phyloP scores from a whole-genome alignment of 2,888 invertebrate genomes.

The Epicampocera succincta region DNA sequence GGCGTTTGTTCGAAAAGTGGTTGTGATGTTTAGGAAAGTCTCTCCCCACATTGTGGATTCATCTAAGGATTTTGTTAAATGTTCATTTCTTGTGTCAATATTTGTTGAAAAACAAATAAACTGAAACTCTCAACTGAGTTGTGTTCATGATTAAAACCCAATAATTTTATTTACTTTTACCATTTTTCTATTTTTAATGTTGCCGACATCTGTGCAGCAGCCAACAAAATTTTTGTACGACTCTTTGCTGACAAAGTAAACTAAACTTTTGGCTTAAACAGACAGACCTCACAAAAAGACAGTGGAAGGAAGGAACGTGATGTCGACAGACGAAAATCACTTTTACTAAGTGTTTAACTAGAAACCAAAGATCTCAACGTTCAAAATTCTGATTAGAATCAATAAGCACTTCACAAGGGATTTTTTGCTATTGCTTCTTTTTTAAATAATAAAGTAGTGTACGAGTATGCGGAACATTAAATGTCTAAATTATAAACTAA shows the following conservation, averaged over 20 bases:
- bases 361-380: no score
- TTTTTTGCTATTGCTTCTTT: no score
- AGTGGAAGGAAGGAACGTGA: neutral
- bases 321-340: neutral
- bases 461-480: no score
- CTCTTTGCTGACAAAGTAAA: constrained; percentile 38
- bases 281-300: constrained; percentile 21
- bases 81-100: constrained; percentile 69
- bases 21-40: constrained; percentile 10
- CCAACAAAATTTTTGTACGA: neutral
- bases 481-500: no score
- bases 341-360: no score
- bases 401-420: no score
- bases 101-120: constrained; percentile 62
- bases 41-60: constrained; percentile 4
- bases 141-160: constrained; percentile 80
- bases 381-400: no score
- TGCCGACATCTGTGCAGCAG: constrained; percentile 41
- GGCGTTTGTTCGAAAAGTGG: constrained; percentile 30
- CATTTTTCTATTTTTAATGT: constrained; percentile 6
- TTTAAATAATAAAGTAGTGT: no score
- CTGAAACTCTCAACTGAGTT: constrained; percentile 69
- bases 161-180: constrained; percentile 80
- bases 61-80: constrained; percentile 59
- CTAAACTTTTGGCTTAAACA: constrained; percentile 46